Evolutionary conservation across 2,113 vertebrate species (phyloP), one percentile per base, ranked within the genome.

Genomic region (Takifugu bimaculatus): DNA sequence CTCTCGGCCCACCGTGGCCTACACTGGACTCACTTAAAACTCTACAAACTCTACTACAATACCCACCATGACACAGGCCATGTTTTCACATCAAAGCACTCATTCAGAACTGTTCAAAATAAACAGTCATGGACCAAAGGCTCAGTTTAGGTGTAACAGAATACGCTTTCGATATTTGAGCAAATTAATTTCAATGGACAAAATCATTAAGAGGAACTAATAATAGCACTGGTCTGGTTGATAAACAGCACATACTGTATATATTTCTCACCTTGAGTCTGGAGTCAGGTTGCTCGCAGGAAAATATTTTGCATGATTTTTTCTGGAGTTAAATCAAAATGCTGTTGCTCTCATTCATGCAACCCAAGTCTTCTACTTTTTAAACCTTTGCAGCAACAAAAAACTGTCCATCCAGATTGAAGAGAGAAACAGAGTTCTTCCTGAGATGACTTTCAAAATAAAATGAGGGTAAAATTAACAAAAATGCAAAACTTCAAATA

Each of bases 1-100:
- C 80, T 70, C 74, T 56, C 79, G 55, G 66, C 84, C 82, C 77
- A 88, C 80, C 66, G 60, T 49, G 70, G 57, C 71, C 57, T 61
- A 64, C n/a, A 63, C 72, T 59, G 55, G 52, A 60, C 59, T 1
- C 54, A 80, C 14, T 72, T 75, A 45, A 45, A 74, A 69, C 73
- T 64, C 45, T 54, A 70, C 73, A 80, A 68, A 63, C 69, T 20
- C 20, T 20, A 20, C 20, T 20, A 20, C 20, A 20, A 20, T 20
- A 20, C 20, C 20, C 20, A 20, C 20, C 20, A 20, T 20, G 20
- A 20, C 20, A 20, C 20, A 20, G 20, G 20, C 20, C 20, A 20
- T 20, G 20, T 20, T 20, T 53, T 60, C 81, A 68, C 78, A 50
- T 50, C 47, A 70, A 62, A 54, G 66, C 54, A 60, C 50, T 42